These are phyloP conservation scores for Antedon mediterranea DNA, from an alignment of 53 echinoderm and acorn worm species.

Conservation along the genomic window DNA sequence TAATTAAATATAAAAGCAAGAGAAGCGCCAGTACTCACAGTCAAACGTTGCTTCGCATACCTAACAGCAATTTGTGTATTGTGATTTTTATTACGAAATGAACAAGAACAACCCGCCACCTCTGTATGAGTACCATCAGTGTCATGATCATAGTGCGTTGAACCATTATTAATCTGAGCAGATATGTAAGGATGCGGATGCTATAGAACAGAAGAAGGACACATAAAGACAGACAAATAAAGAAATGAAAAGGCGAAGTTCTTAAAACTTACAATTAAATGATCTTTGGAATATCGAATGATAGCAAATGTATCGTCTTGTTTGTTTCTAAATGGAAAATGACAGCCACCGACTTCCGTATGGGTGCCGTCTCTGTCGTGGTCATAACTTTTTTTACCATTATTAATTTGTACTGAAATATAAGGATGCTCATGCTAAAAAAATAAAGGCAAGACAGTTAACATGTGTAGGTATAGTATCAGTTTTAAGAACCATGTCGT, in stretches of 20 bases:
- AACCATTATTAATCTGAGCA: conserved; percentile 91
- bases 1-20: not conserved
- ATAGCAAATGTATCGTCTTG: conserved; percentile 74
- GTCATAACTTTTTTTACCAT: conserved; percentile 74
- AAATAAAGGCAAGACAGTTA: not conserved
- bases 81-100: conserved; percentile 79
- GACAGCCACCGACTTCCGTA: conserved; percentile 79
- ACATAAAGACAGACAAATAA: not conserved
- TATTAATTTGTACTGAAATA: conserved; percentile 96
- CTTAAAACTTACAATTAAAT: conserved; percentile 59
- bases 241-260: not conserved
- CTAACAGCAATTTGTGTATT: conserved; percentile 80
- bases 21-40: conserved; percentile 35
- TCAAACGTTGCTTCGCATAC: conserved; percentile 59
- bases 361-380: conserved; percentile 98
- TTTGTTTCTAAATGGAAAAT: conserved; percentile 77
- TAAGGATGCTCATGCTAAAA: conserved; percentile 91
- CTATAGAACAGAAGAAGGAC: conserved; percentile 22
- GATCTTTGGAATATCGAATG: conserved; percentile 54
- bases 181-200: conserved; percentile 98
- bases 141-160: conserved; percentile 92
- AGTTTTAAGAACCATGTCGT: too few relatives aligned
- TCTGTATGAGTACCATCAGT: conserved; percentile 96
- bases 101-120: conserved; percentile 75
- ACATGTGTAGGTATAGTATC: too few relatives aligned